These are phyloP conservation scores for Xerus inauris DNA, from an alignment of 2,113 vertebrate genomes.

Conservation along the genomic window DNA sequence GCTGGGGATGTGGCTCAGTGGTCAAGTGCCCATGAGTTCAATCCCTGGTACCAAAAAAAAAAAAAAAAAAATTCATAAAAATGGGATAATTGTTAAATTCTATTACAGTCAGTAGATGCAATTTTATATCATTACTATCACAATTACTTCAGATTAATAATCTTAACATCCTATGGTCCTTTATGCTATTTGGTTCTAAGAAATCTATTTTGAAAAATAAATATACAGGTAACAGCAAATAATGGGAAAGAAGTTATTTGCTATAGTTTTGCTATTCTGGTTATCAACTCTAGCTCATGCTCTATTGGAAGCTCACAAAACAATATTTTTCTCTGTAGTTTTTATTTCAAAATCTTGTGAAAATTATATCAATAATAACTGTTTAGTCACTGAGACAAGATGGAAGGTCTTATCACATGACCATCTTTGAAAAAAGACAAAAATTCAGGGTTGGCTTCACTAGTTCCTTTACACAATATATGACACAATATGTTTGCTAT, in stretches of 20 bases:
- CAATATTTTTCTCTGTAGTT: neutral
- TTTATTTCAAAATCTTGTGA: neutral
- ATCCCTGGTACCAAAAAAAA: too few species aligned
- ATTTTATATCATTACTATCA: constrained; percentile 14
- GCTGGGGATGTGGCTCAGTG: too few species aligned
- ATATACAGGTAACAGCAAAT: neutral
- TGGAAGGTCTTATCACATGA: neutral
- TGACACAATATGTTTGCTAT: neutral
- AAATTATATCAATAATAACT: neutral
- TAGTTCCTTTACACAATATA: neutral
- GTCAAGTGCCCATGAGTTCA: too few species aligned
- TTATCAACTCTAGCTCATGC: neutral
- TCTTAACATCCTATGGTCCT: neutral
- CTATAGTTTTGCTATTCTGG: neutral
- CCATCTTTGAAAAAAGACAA: neutral
- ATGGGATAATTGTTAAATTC: neutral
- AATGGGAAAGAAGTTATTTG: neutral
- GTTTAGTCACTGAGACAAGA: neutral
- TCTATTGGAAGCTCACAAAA: neutral
- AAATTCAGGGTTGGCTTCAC: neutral
- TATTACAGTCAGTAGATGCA: neutral
- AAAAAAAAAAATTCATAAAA: neutral
- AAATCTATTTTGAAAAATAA: neutral
- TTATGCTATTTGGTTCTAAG: neutral
- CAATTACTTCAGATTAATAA: neutral